Evolutionary conservation across 2,888 invertebrate genomes (phyloP), one percentile per base, ranked within the genome.

Genomic region (Miltochrista miniata): DNA sequence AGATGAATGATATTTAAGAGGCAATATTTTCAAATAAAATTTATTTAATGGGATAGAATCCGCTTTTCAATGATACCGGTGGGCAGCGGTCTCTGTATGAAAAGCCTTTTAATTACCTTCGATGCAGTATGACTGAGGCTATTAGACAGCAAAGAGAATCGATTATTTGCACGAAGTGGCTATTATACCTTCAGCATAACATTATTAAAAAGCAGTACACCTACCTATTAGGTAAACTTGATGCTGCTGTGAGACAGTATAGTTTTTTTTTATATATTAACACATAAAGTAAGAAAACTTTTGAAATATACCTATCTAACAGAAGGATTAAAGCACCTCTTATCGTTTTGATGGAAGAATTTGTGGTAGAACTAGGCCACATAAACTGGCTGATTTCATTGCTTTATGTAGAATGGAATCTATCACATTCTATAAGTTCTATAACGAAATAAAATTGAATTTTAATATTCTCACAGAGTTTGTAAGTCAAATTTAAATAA

Each of bases 111-210:
- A 82, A 83, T 81, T 83, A 81, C 71, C 60, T 79, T 74, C 58
- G 62, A 66, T 76, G 76, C 74, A 74, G 55, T 70, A 62, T 63
- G 72, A 72, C 61, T 62, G 61, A 71, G 55, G 68, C 71, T 70
- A 74, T 83, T 80, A 79, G 72, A 76, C 70, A 75, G 81, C 83
- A 85, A 83, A 81, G 76, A 70, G 60, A 68, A 74, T 82, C 74
- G 77, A 79, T 77, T 76, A 70, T 70, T 74, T 70, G 58, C 57
- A 60, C 54, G 57, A 54, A 46, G 41, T 56, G 56, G 54, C 69
- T 70, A 74, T 77, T 76, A 74, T 79, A 74, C 59, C 58, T 51
- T n/a, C n/a, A n/a, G n/a, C n/a, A n/a, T n/a, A n/a, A 18, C 12
- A 47, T 48, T 50, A n/a, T n/a, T n/a, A n/a, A n/a, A n/a, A n/a